Conservation (phyloP, 1,140 invertebrate genomes). For the Drosophila varians region DNA sequence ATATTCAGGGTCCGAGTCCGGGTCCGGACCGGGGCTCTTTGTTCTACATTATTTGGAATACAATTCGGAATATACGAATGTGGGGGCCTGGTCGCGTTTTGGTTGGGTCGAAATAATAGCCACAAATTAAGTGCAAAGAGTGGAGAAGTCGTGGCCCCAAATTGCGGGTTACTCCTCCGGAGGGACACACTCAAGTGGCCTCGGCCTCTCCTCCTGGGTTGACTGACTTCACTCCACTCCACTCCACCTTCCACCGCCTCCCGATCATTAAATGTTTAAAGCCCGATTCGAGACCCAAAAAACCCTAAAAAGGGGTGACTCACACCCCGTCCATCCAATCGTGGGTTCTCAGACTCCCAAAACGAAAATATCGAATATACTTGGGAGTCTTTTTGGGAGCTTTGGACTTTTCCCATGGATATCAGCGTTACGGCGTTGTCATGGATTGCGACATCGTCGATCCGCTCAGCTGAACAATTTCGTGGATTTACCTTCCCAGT, state of each 20-base stretch:
- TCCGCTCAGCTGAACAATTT: slow-evolving; percentile 71
- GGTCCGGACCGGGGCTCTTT: no score
- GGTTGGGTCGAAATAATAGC: slow-evolving; percentile 48
- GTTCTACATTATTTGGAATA: neutral
- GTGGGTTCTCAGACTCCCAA: slow-evolving; percentile 3
- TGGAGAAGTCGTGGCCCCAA: slow-evolving; percentile 47
- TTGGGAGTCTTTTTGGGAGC: neutral
- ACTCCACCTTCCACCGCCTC: slow-evolving; percentile 2
- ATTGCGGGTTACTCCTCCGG: slow-evolving; percentile 66
- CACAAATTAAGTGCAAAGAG: slow-evolving; percentile 57
- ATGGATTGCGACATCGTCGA: slow-evolving; percentile 70
- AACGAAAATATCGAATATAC: slow-evolving; percentile 40
- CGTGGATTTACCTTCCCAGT: slow-evolving; percentile 54
- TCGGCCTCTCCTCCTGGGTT: slow-evolving; percentile 29
- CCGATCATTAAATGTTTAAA: slow-evolving; percentile 38
- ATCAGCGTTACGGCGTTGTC: slow-evolving; percentile 67
- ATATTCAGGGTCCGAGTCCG: slow-evolving; percentile 34
- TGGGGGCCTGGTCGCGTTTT: slow-evolving; percentile 27
- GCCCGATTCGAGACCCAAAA: slow-evolving; percentile 25
- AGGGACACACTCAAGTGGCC: slow-evolving; percentile 77
- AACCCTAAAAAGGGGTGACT: slow-evolving; percentile 35
- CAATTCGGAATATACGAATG: neutral
- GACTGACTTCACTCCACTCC: no score
- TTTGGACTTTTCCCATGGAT: slow-evolving; percentile 69
- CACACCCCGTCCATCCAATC: neutral